Evolutionary conservation across 92 coral and sea anemone species (phyloP), one percentile per base, ranked within the genome.

Genomic region (Parazoanthus darwini): DNA sequence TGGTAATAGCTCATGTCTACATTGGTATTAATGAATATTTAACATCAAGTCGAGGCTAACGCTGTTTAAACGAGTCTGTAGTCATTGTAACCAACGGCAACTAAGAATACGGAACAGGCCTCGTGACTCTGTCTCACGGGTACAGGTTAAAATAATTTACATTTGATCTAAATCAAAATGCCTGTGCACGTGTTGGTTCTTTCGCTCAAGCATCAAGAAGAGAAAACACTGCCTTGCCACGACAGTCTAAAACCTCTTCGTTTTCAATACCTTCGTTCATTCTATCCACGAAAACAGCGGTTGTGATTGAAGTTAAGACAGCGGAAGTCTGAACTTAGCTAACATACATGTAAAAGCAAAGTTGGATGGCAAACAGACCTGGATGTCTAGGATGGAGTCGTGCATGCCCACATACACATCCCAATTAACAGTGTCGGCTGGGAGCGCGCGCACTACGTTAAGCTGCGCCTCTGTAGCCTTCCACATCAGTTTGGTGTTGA

Each of bases 341-440:
- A 2, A 22, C 70, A 63, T 63, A 63, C 22, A 63, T 1, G 1
- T 63, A 63, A 63, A 63, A 63, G 26, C 14, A 18, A 63, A 9
- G 7, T 63, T 20, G 4, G 70, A 6, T 20, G n/a, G n/a, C n/a
- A 63, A 63, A 7, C 90, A 38, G 46, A 96, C 98, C 96, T 96
- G 98, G 11, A 96, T 95, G 89, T 95, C 96, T 68, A 91, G 75
- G 44, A 97, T 94, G 42, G 97, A 93, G 75, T 97, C 91, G 38
- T 91, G 92, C 97, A 97, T 97, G 48, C 99, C 98, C 44, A 83
- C 86, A 85, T 93, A 94, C 85, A 95, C 99, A 80, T 97, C 98
- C 99, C 99, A 97, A 58, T 85, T 92, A 43, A 85, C 88, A 22
- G 94, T 87, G 67, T 94, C 97, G 86, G 86, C 81, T 1, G 99